phyloP scores from a whole-genome alignment of 1,140 invertebrate genomes.

The Cydia strobilella region DNA sequence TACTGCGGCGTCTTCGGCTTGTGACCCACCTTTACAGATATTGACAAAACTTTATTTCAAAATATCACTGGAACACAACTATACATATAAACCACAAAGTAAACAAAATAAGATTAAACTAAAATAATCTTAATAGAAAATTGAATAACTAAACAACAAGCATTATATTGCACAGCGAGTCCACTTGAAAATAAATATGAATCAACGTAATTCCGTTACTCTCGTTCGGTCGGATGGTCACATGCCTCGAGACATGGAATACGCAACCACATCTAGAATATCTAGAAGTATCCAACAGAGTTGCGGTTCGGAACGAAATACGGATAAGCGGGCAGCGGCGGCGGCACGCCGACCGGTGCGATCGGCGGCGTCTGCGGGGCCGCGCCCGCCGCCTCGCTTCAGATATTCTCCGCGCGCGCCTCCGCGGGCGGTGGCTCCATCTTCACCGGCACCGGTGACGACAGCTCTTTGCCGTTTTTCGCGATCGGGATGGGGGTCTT shows the following conservation, averaged over 20 bases:
- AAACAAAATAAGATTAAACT: slow-evolving; percentile 63
- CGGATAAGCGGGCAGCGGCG: slow-evolving; percentile 72
- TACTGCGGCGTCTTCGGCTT: slow-evolving; percentile 35
- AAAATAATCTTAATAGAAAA: slow-evolving; percentile 67
- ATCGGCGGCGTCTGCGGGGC: slow-evolving; percentile 50
- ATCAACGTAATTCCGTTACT: slow-evolving; percentile 54
- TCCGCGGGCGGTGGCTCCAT: slow-evolving; percentile 65
- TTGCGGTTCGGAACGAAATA: slow-evolving; percentile 73
- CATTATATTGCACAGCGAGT: slow-evolving; percentile 77
- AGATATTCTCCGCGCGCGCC: slow-evolving; percentile 67
- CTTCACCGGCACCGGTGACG: slow-evolving; percentile 62
- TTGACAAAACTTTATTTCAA: slow-evolving; percentile 50
- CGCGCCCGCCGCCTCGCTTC: slow-evolving; percentile 74
- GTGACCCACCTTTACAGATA: slow-evolving; percentile 33
- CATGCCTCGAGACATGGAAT: slow-evolving; percentile 8
- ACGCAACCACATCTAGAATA: slow-evolving; percentile 45
- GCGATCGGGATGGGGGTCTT: slow-evolving; percentile 59
- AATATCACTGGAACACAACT: slow-evolving; percentile 59
- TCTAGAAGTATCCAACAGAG: slow-evolving; percentile 67
- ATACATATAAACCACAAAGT: slow-evolving; percentile 56
- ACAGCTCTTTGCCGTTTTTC: slow-evolving; percentile 70
- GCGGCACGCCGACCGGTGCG: slow-evolving; percentile 47
- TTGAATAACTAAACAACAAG: slow-evolving; percentile 74
- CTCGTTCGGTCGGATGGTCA: slow-evolving; percentile 38
- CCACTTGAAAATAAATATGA: slow-evolving; percentile 70